These are phyloP conservation scores for Daboia siamensis DNA, from an alignment of 2,113 vertebrate species.

Conservation along the genomic window DNA sequence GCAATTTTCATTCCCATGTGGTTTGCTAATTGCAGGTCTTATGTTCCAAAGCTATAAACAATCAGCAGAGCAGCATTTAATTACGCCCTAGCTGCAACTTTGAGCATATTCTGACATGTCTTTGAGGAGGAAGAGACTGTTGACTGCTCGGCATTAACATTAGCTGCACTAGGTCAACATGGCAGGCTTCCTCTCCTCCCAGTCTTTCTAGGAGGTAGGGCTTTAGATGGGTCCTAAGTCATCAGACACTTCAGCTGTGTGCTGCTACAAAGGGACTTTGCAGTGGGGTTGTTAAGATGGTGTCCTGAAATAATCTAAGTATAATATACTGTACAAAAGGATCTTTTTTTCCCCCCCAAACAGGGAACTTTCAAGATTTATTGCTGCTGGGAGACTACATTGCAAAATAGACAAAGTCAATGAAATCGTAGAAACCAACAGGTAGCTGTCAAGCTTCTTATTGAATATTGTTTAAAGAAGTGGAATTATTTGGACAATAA, in stretches of 20 bases:
- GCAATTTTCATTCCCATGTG: too few species aligned
- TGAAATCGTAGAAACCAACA: conserved; percentile 98
- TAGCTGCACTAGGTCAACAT: neutral
- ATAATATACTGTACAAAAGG: too few species aligned
- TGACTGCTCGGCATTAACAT: neutral
- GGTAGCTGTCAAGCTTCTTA: conserved; percentile 67
- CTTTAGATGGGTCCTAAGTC: too few species aligned
- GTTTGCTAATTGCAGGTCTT: neutral
- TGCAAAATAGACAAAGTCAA: conserved; percentile 99
- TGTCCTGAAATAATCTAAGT: neutral
- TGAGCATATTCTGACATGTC: too few species aligned
- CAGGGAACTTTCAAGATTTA: conserved; percentile 97
- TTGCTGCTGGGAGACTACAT: conserved; percentile 93
- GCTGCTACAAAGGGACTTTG: neutral
- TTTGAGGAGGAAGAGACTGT: neutral
- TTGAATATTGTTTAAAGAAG: neutral
- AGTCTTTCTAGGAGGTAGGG: neutral
- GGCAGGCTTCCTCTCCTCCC: neutral
- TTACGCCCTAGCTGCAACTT: neutral
- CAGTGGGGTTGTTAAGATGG: neutral
- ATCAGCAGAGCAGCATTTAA: neutral
- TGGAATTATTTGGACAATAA: neutral
- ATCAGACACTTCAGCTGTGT: neutral
- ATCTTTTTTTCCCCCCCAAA: neutral
- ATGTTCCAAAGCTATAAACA: neutral